These are phyloP conservation scores for Drosophila busckii DNA, from an alignment of 1,140 invertebrate species.

Conservation along the genomic window DNA sequence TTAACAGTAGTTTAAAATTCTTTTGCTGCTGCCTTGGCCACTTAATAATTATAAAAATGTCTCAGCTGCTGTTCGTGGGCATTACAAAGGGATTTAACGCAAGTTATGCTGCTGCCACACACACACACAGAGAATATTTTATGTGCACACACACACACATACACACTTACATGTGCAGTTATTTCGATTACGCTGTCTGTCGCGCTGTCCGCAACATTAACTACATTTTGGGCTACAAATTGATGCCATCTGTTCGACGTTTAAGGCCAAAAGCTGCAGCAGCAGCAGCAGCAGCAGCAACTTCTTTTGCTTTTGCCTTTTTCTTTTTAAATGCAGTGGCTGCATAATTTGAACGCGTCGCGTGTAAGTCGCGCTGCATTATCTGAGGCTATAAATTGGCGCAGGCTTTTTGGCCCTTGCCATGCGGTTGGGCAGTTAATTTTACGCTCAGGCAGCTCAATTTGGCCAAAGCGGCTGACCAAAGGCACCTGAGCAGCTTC, in stretches of 20 bases:
- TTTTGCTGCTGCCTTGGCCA: too few relatives aligned
- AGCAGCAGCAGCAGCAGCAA: background rate
- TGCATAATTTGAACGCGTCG: constrained; percentile 65
- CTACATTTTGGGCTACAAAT: constrained; percentile 55
- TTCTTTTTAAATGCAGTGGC: constrained; percentile 66
- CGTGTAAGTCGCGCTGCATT: constrained; percentile 72
- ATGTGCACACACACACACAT: too few relatives aligned
- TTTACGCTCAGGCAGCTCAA: constrained; percentile 51
- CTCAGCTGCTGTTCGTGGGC: too few relatives aligned
- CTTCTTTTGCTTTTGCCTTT: constrained; percentile 20
- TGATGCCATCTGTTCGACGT: constrained; percentile 67
- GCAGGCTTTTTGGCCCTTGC: constrained; percentile 17
- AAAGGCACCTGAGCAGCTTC: background rate
- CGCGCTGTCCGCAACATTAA: constrained; percentile 15
- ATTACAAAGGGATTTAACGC: too few relatives aligned
- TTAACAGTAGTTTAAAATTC: too few relatives aligned
- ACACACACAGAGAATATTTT: too few relatives aligned
- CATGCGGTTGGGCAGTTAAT: constrained; percentile 62
- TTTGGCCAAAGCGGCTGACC: constrained; percentile 30
- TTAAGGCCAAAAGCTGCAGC: constrained; percentile 36
- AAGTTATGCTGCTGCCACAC: too few relatives aligned
- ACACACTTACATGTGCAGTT: constrained; percentile 16
- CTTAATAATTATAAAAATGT: too few relatives aligned
- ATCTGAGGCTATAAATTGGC: constrained; percentile 65
- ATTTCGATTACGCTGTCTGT: constrained; percentile 26